phyloP scores from a whole-genome alignment of 2,888 invertebrate genomes.

The Tetrapedia diversipes region DNA sequence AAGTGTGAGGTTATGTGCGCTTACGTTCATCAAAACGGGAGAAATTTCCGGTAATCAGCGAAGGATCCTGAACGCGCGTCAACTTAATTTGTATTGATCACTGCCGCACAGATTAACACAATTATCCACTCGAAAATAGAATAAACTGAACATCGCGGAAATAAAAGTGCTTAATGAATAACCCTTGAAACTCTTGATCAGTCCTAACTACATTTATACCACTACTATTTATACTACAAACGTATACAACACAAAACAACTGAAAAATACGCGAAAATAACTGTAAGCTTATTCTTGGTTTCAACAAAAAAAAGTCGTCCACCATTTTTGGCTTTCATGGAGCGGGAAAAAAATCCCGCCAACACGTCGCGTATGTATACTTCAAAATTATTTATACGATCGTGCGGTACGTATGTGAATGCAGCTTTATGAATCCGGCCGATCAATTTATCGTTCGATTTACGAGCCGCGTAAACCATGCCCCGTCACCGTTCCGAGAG shows the following conservation, averaged over 20 bases:
- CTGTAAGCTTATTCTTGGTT: slow-evolving; percentile 17
- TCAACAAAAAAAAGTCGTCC: slow-evolving; percentile 6
- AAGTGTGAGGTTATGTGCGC: neutral
- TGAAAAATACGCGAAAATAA: slow-evolving; percentile 3
- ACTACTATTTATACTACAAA: too few relatives aligned
- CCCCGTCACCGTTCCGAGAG: slow-evolving; percentile 44
- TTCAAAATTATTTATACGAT: slow-evolving; percentile 36
- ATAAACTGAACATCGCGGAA: neutral
- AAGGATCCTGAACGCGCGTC: neutral
- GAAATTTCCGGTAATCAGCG: slow-evolving; percentile 10
- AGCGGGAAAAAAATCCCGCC: slow-evolving; percentile 10
- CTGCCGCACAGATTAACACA: neutral
- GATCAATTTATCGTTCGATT: slow-evolving; percentile 77
- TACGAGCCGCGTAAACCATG: slow-evolving; percentile 70
- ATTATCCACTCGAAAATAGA: neutral
- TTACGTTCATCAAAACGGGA: slow-evolving; percentile 11
- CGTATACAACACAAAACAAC: neutral
- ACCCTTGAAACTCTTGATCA: neutral
- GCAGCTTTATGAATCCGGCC: slow-evolving; percentile 54
- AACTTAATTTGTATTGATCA: slow-evolving; percentile 17
- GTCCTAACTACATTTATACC: slow-evolving; percentile 5
- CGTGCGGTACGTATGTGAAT: slow-evolving; percentile 32
- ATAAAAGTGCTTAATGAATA: slow-evolving; percentile 1
- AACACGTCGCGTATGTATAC: slow-evolving; percentile 26
- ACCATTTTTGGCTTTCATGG: slow-evolving; percentile 19